Evolutionary conservation across 2,797 vertebrate genomes (phyloP), one percentile per base, ranked within the genome.

Genomic region (Diceros bicornis): DNA sequence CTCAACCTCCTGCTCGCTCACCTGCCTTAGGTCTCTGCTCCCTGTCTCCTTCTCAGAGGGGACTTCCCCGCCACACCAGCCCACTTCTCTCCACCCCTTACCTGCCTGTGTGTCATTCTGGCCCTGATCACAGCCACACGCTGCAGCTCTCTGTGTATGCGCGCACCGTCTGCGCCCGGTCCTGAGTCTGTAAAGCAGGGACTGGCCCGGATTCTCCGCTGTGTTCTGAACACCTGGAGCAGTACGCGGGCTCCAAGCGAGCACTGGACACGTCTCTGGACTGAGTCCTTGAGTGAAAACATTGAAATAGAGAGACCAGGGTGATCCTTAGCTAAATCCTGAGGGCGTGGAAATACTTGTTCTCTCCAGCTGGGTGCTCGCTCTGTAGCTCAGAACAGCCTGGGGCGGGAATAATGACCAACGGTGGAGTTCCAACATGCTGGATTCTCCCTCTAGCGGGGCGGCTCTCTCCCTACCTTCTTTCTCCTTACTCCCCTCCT

Each of bases 221-320:
- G 13, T 7, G 16, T 23, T 44, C 55, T 25, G 68, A 25, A 5
- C 20, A 1, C 27, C 4, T 12, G 1, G 18, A 41, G 34, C 18
- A 14, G n/a, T 5, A 9, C 0, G 5, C 47, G n/a, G 47, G 20
- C 13, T 6, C 18, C 25, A 23, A 9, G 14, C 1, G 29, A 47
- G 21, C 44, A 2, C 7, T 1, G 1, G 29, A 17, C 27, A 59
- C 21, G 57, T 55, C 52, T 52, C 34, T 55, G 41, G 0, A n/a
- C 23, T 18, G 50, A 68, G 14, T 10, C 27, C 52, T 3, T 71
- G 55, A 44, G 69, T 72, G 69, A 41, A 41, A 13, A 37, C 29
- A 17, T 59, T 62, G 41, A 74, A 68, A 44, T 16, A 23, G 41
- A 11, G 78, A 11, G 78, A 59, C 13, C 55, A 64, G 92, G 41